Evolutionary conservation across 2,888 invertebrate genomes (phyloP).

Genomic region (Cosmopolites sordidus): DNA sequence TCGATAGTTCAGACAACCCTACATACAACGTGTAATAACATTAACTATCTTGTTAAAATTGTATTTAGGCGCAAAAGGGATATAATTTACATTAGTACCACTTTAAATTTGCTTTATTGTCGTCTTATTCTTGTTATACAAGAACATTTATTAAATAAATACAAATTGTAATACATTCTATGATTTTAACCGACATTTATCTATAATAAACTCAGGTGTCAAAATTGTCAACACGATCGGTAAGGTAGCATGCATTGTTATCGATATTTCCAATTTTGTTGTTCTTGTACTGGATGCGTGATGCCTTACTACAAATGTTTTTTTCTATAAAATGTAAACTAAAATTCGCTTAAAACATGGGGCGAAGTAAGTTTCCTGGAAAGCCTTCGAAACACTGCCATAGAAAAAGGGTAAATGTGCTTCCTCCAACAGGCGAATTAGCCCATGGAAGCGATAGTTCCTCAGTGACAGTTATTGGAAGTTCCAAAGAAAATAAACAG

Average conservation of each 20-base stretch:
- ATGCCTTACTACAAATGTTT: constrained; percentile 37
- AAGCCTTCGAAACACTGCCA: constrained; percentile 84
- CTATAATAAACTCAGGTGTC: too few relatives aligned
- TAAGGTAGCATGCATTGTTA: constrained; percentile 3
- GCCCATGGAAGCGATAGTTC: constrained; percentile 38
- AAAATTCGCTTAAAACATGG: constrained; percentile 52
- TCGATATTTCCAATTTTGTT: constrained; percentile 23
- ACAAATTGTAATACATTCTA: too few relatives aligned
- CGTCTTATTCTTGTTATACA: too few relatives aligned
- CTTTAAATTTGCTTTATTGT: too few relatives aligned
- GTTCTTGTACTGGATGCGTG: constrained; percentile 35
- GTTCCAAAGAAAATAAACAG: constrained; percentile 45
- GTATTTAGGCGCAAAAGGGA: too few relatives aligned
- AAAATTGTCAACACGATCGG: not conserved
- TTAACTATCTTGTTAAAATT: too few relatives aligned
- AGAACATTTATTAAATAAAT: too few relatives aligned
- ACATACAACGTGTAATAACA: too few relatives aligned
- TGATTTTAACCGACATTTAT: too few relatives aligned
- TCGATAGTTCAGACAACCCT: too few relatives aligned
- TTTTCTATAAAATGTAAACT: constrained; percentile 40
- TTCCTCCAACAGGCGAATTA: constrained; percentile 51
- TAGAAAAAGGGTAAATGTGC: constrained; percentile 78
- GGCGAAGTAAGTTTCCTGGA: constrained; percentile 81
- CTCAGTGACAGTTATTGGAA: constrained; percentile 42
- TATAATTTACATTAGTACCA: too few relatives aligned